Evolutionary conservation across 2,888 invertebrate species (phyloP).

Genomic region (Neoitamus cyanurus): DNA sequence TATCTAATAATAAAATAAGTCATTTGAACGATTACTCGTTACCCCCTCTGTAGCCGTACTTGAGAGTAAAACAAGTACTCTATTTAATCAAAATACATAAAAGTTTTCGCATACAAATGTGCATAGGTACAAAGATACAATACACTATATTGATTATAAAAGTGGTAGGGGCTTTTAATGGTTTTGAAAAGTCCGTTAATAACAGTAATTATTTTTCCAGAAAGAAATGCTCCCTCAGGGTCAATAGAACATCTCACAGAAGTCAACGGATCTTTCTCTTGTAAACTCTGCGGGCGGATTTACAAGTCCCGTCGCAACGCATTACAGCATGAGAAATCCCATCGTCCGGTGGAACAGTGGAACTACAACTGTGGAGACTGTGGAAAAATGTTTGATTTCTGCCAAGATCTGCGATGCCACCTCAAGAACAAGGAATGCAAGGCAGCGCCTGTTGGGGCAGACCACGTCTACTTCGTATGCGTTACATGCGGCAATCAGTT

Average conservation of each 20-base stretch:
- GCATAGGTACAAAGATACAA: too few species aligned
- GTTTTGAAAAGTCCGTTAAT: too few species aligned
- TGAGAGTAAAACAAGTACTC: too few species aligned
- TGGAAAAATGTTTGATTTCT: slow-evolving; percentile 50
- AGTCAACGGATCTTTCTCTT: slow-evolving; percentile 40
- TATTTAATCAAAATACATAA: too few species aligned
- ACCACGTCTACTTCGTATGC: slow-evolving; percentile 50
- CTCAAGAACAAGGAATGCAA: slow-evolving; percentile 46
- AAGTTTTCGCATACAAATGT: too few species aligned
- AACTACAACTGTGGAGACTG: slow-evolving; percentile 56
- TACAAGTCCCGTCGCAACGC: slow-evolving; percentile 48
- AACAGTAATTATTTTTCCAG: neutral
- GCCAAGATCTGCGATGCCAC: slow-evolving; percentile 53
- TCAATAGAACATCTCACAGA: neutral
- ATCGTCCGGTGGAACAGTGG: slow-evolving; percentile 49
- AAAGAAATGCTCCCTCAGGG: neutral
- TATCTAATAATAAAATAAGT: too few species aligned
- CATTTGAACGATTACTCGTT: too few species aligned
- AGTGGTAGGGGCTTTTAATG: too few species aligned
- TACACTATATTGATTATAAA: too few species aligned
- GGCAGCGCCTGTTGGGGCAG: neutral
- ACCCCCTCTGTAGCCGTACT: too few species aligned
- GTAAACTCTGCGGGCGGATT: slow-evolving; percentile 47
- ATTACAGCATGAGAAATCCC: slow-evolving; percentile 44
- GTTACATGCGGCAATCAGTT: slow-evolving; percentile 50